Conservation (phyloP, 2,888 invertebrate genomes). For the Chrysodeixis includens region DNA sequence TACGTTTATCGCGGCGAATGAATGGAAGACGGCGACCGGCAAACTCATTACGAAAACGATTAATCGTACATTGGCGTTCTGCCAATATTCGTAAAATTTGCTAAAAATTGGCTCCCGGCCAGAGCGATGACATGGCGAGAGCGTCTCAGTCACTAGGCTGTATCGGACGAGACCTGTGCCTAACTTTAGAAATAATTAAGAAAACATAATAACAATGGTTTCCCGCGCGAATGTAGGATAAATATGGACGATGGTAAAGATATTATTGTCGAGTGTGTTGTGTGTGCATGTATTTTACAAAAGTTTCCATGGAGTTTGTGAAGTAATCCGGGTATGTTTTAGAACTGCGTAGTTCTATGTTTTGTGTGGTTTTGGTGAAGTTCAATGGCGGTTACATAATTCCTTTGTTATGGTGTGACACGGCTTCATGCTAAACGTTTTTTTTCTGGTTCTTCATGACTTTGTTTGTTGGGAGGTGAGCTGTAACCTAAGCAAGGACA, state of each 20-base stretch:
- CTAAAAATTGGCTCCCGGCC: constrained; percentile 71
- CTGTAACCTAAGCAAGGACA: constrained; percentile 16
- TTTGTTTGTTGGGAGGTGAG: constrained; percentile 36
- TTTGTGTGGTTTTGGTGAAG: constrained; percentile 69
- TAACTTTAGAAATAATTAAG: constrained; percentile 60
- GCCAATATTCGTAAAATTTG: constrained; percentile 70
- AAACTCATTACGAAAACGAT: constrained; percentile 55
- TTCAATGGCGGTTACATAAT: constrained; percentile 82
- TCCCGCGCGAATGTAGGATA: constrained; percentile 77
- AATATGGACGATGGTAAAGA: constrained; percentile 80
- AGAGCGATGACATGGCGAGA: constrained; percentile 72
- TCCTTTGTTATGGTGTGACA: constrained; percentile 62
- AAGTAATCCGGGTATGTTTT: constrained; percentile 59
- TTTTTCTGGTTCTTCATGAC: constrained; percentile 26
- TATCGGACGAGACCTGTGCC: constrained; percentile 65
- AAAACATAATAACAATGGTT: constrained; percentile 74
- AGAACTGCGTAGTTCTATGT: constrained; percentile 65
- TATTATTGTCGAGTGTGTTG: constrained; percentile 54
- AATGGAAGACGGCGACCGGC: constrained; percentile 64
- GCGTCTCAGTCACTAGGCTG: constrained; percentile 72
- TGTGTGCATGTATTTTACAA: constrained; percentile 69
- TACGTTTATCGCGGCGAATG: constrained; percentile 69
- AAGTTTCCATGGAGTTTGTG: constrained; percentile 45
- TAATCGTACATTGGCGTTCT: constrained; percentile 65
- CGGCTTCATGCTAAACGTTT: constrained; percentile 25